Percentiles rank a stretch among this genome's conserved stretches.
phyloP scores from a whole-genome alignment of 2,113 vertebrate genomes.

The Gobiocypris rarus region DNA sequence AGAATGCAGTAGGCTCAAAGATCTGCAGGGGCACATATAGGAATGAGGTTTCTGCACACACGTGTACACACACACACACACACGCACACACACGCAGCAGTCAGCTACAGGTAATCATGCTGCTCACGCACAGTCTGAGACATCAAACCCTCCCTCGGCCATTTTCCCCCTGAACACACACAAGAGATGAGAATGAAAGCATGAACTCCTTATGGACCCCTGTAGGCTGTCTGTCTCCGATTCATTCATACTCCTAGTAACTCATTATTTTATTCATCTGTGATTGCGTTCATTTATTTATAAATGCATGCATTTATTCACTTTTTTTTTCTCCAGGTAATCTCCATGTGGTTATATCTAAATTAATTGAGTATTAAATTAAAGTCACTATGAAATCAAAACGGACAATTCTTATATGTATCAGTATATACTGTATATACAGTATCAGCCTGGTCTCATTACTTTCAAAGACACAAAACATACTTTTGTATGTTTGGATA shows the following conservation, averaged over 20 bases:
- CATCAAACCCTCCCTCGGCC: conserved; percentile 57
- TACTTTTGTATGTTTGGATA: no score
- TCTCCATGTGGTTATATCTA: no score
- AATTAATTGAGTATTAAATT: no score
- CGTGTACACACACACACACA: not conserved
- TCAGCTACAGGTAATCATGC: conserved; percentile 47
- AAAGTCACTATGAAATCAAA: no score
- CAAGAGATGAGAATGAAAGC: conserved; percentile 39
- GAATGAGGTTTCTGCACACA: not conserved
- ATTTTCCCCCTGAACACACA: conserved; percentile 41
- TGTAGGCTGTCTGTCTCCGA: not conserved
- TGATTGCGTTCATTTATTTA: not conserved
- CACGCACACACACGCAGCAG: not conserved
- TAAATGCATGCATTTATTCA: not conserved
- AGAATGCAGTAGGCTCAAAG: not conserved
- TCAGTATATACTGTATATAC: no score
- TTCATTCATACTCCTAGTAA: not conserved
- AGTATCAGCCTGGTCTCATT: no score
- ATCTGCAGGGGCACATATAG: conserved; percentile 1
- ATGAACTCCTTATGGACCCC: conserved; percentile 46
- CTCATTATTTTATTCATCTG: not conserved
- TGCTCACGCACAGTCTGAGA: conserved; percentile 62
- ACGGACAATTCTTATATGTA: no score
- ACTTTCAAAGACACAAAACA: no score
- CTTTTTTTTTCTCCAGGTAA: not conserved